A percentile compares a stretch with the other conserved stretches of the same genome.
These are phyloP conservation scores for Staurois parvus DNA, from an alignment of 2,797 vertebrate genomes.

Conservation along the genomic window DNA sequence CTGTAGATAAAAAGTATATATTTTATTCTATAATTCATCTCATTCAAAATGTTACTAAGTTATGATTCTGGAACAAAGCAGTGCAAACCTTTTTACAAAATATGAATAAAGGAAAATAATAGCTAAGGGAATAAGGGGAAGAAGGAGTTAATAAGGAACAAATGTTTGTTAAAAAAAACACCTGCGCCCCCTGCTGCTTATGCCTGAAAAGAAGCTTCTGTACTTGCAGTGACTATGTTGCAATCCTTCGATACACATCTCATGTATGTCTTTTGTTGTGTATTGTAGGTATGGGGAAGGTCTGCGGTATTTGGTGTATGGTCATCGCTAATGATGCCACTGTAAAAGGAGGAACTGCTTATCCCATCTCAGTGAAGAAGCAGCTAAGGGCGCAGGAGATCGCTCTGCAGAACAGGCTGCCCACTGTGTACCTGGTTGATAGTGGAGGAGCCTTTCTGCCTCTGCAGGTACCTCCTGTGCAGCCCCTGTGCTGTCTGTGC, in stretches of 20 bases:
- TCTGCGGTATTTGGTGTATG: slow-evolving; percentile 85
- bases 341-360: slow-evolving; percentile 86
- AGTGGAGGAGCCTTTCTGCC: slow-evolving; percentile 87
- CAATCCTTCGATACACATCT: not conserved
- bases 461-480: slow-evolving; percentile 77
- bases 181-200: too few relatives aligned
- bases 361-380: slow-evolving; percentile 87
- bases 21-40: too few relatives aligned
- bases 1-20: too few relatives aligned
- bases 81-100: too few relatives aligned
- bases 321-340: slow-evolving; percentile 86
- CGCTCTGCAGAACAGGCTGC: slow-evolving; percentile 84
- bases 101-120: too few relatives aligned
- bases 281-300: slow-evolving; percentile 80
- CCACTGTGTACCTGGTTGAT: slow-evolving; percentile 84
- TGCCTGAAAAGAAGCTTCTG: too few relatives aligned
- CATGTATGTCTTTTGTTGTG: not conserved
- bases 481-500: not conserved
- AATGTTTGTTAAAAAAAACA: too few relatives aligned
- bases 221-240: not conserved
- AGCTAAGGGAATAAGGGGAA: too few relatives aligned
- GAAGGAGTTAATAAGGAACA: too few relatives aligned
- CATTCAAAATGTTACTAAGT: too few relatives aligned
- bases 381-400: slow-evolving; percentile 84
- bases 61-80: too few relatives aligned